A percentile compares a stretch with the other conserved stretches of the same genome.
phyloP scores from a whole-genome alignment of 2,888 invertebrate species.

The Drosophila meridionalis region DNA sequence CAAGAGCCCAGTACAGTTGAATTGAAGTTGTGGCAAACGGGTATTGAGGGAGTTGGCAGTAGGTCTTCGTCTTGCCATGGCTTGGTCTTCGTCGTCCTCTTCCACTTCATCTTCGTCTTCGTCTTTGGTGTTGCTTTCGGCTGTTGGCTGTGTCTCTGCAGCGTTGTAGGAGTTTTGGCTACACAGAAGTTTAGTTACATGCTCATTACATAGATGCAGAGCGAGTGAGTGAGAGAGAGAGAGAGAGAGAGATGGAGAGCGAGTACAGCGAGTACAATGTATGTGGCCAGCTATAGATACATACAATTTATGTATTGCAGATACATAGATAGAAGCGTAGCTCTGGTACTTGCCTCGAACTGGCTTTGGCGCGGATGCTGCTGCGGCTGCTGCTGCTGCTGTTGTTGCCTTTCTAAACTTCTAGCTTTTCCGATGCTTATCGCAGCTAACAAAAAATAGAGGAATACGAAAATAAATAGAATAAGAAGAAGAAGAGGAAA shows the following conservation, averaged over 20 bases:
- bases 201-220: slow-evolving; percentile 74
- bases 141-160: slow-evolving; percentile 56
- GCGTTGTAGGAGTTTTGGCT: slow-evolving; percentile 78
- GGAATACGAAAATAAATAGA: slow-evolving; percentile 34
- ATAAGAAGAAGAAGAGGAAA: slow-evolving; percentile 12
- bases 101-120: slow-evolving; percentile 18
- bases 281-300: slow-evolving; percentile 67
- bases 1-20: slow-evolving; percentile 69
- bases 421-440: slow-evolving; percentile 77
- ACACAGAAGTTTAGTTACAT: slow-evolving; percentile 78
- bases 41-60: slow-evolving; percentile 75
- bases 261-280: slow-evolving; percentile 44
- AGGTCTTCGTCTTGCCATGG: slow-evolving; percentile 62
- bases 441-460: slow-evolving; percentile 36
- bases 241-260: neutral
- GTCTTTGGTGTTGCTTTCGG: slow-evolving; percentile 28
- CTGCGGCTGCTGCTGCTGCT: slow-evolving; percentile 20
- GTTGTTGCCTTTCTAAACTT: slow-evolving; percentile 75
- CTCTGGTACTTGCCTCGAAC: slow-evolving; percentile 40
- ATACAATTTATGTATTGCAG: slow-evolving; percentile 79
- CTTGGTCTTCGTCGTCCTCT: slow-evolving; percentile 28
- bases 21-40: slow-evolving; percentile 77
- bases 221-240: neutral
- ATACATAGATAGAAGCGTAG: slow-evolving; percentile 69
- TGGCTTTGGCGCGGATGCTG: slow-evolving; percentile 44